Base-by-base conservation (phyloP, 2,888 invertebrate species). In the Xylota segnis region DNA sequence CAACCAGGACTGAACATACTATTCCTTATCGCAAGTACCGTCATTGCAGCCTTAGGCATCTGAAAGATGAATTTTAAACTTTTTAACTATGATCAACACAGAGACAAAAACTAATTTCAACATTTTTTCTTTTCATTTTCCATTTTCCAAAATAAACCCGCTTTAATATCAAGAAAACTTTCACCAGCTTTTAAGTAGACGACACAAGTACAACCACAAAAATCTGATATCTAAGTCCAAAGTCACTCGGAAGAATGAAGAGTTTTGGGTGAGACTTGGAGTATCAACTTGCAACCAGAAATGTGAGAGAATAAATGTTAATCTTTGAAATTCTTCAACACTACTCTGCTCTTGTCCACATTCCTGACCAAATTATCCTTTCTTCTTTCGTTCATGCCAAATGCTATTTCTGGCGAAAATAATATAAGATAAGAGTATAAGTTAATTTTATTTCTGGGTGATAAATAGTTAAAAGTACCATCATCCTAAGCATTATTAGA, bases 71-170 rank as follows among this genome's bases (percentile, higher is more conserved):
- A 65, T 71, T n/a, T 63, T 71, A 43, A 72, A 79, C 72, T 72
- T 72, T 27, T 27, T 56, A 78, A 79, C 79, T 79, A 37, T 72
- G 58, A 79, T 79, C 65, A 58, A 40, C 52, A 54, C 56, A 72
- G 58, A 59, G 72, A 65, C 40, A 65, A 65, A 72, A 72, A 79
- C 79, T 79, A 65, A 79, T 72, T 79, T 66, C 18, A 79, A 66
- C 58, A 58, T 58, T 47, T 16, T 12, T 12, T n/a, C 1, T 29
- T 43, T n/a, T 43, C 10, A 6, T 12, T 37, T 50, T 34, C n/a
- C 37, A 34, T 70, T 70, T 70, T 43, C 27, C 6, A 70, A 27
- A 70, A 29, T 54, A 63, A 77, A 59, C 52, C 68, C 34, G 34
- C 27, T 61, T 77, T 18, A 43, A 70, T 54, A 52, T 70, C 52